These are phyloP conservation scores for Macrostomum lignano DNA, from an alignment of 1,140 invertebrate genomes.

Conservation along the genomic window DNA sequence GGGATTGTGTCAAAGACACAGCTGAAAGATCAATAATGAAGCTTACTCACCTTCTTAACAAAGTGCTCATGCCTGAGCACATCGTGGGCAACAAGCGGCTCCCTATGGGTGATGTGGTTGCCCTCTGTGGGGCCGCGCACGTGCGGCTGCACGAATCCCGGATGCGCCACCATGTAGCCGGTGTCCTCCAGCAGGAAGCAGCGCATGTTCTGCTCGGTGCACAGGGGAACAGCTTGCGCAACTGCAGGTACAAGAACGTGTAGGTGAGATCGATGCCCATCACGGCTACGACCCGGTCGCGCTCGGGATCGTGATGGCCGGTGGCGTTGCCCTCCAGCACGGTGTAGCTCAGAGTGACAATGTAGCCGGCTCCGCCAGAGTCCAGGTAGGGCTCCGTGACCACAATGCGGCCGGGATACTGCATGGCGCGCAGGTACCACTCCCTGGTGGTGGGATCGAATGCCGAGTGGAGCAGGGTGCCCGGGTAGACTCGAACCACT, in stretches of 20 bases:
- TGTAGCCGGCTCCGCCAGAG: slow-evolving; percentile 51
- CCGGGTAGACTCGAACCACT: slow-evolving; percentile 51
- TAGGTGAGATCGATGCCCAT: slow-evolving; percentile 52
- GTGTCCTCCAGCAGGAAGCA: slow-evolving; percentile 67
- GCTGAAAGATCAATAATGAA: no score
- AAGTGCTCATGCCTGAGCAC: slow-evolving; percentile 50
- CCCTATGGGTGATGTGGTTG: slow-evolving; percentile 52
- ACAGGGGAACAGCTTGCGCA: slow-evolving; percentile 21
- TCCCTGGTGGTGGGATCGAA: slow-evolving; percentile 50
- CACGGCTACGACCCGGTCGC: slow-evolving; percentile 33
- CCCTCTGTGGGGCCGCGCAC: slow-evolving; percentile 35
- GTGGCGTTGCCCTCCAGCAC: slow-evolving; percentile 33
- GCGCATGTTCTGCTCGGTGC: no score
- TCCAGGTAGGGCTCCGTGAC: slow-evolving; percentile 60
- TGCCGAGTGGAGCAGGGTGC: slow-evolving; percentile 42
- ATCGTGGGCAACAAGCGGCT: slow-evolving; percentile 54
- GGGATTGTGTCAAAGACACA: no score
- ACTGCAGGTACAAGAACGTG: slow-evolving; percentile 43
- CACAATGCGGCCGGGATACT: slow-evolving; percentile 44
- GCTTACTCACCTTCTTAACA: no score
- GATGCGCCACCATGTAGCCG: slow-evolving; percentile 60
- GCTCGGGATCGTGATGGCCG: slow-evolving; percentile 30
- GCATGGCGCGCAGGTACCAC: slow-evolving; percentile 49
- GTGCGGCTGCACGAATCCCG: slow-evolving; percentile 41
- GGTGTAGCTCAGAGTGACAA: slow-evolving; percentile 52